Evolutionary conservation across 2,888 invertebrate species (phyloP), one percentile per base, ranked within the genome.

Genomic region (Caenorhabditis sp.): DNA sequence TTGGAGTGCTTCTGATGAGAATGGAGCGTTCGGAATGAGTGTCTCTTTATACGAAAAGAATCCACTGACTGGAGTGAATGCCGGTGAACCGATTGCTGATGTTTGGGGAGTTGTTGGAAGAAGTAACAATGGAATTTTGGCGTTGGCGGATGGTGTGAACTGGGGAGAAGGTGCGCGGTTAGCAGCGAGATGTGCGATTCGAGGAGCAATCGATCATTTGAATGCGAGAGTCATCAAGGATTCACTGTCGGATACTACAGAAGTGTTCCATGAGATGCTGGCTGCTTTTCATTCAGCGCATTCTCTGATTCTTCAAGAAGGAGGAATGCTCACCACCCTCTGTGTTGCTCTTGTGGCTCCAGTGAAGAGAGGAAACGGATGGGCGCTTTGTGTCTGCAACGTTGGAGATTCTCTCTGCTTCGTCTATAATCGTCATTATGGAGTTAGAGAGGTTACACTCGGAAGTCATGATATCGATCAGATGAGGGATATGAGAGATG

Each of bases 381-480:
- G 93, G 92, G 93, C 95, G 61, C 95, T 95, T 49, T 96, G 96
- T 92, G 95, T 95, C 64, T 96, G 96, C 92, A 96, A 96, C 93
- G 96, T 96, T 24, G 96, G 96, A 0, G 96, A 96, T 92, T 96
- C 95, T 59, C 94, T 96, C 86, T 96, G 96, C n/a, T 96, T 96
- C 92, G 95, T 96, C 77, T 96, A 96, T 93, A 94, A 94, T 89
- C 94, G 95, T 12, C 94, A 95, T 90, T 92, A 94, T 92, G 96
- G 96, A n/a, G 95, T 96, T 10, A 93, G 96, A 66, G 96, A 96
- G 93, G 88, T 89, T 5, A 88, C 88, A 19, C 74, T 86, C 1
- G 88, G 88, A 24, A 96, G 96, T 22, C 96, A 96, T 91, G 96
- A 96, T 92, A 95, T 96, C 70, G 94, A 94, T 92, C 95, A 94